phyloP scores from a whole-genome alignment of 2,113 vertebrate genomes.

The Antigone vipio region DNA sequence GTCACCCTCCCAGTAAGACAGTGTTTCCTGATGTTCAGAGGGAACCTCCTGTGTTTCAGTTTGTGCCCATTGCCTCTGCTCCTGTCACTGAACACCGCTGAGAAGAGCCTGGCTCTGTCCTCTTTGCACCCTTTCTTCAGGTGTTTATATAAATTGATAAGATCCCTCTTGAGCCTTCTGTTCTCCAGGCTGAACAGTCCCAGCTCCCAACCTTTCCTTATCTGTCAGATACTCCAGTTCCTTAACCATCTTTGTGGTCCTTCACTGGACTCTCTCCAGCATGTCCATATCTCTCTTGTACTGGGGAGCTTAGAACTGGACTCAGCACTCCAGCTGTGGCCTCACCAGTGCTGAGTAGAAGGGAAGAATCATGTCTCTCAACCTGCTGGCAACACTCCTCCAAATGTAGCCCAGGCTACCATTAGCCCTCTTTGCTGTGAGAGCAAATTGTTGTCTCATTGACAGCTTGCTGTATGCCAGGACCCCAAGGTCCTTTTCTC shows the following conservation, averaged over 20 bases:
- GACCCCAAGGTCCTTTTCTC: background rate
- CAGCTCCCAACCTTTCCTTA: background rate
- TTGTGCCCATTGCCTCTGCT: background rate
- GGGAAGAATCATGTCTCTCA: background rate
- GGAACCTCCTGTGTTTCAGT: background rate
- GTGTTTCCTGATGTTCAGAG: background rate
- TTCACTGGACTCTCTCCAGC: background rate
- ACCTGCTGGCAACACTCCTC: background rate
- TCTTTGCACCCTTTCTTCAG: background rate
- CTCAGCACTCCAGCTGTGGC: background rate
- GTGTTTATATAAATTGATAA: background rate
- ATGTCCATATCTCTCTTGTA: background rate
- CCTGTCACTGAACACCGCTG: background rate
- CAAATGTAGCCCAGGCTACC: background rate
- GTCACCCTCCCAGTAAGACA: background rate
- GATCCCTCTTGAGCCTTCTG: background rate
- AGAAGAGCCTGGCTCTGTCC: background rate
- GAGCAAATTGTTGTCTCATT: background rate
- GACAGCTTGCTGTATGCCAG: background rate
- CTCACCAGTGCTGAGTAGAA: background rate
- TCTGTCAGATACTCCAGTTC: background rate
- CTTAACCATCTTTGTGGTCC: background rate
- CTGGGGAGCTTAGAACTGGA: background rate
- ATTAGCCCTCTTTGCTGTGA: background rate
- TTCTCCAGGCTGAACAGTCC: background rate